These are phyloP conservation scores for Pseudococcus viburni DNA, from an alignment of 2,888 invertebrate species.

Conservation along the genomic window DNA sequence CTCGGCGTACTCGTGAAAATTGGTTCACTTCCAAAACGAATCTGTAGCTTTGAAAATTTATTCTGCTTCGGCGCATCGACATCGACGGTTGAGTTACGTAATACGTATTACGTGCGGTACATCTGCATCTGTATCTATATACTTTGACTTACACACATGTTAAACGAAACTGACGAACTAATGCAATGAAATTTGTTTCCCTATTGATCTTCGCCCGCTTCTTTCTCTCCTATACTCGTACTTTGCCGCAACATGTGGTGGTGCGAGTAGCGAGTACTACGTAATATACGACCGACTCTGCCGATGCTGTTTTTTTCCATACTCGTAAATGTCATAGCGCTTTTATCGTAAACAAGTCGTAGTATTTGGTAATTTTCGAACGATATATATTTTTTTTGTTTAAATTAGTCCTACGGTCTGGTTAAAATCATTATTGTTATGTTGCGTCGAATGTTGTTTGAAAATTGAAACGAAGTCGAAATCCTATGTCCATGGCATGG, in stretches of 20 bases:
- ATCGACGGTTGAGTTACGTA: neutral
- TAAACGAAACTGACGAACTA: neutral
- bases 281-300: neutral
- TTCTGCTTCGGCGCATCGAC: neutral
- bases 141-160: neutral
- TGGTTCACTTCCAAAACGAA: constrained; percentile 7
- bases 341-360: neutral
- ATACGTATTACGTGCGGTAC: neutral
- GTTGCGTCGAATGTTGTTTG: neutral
- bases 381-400: neutral
- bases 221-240: neutral
- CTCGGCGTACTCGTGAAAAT: neutral
- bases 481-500: neutral
- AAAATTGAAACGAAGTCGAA: neutral
- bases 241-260: neutral
- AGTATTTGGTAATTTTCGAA: neutral
- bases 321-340: neutral
- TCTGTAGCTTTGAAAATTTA: neutral
- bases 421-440: neutral
- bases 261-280: too few relatives aligned
- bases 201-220: neutral
- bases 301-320: neutral
- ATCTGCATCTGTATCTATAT: neutral
- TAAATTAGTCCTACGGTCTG: constrained; percentile 6
- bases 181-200: neutral